A percentile compares a stretch with the other conserved stretches of the same genome.
Conservation (phyloP, 2,113 vertebrate genomes). For the Antechinus stuartii region DNA sequence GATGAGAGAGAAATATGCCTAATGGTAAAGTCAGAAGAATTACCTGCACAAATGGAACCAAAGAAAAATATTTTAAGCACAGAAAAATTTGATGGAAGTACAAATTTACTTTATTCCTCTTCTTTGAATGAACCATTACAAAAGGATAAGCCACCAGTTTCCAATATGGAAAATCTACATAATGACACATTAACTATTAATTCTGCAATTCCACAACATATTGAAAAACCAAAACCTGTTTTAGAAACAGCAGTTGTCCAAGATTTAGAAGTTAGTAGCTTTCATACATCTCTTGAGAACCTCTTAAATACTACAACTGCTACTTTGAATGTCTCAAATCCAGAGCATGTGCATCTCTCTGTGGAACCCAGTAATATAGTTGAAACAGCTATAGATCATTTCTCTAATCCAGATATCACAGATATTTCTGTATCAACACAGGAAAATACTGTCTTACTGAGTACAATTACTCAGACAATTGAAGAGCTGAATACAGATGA, state of each 20-base stretch:
- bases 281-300: conserved; percentile 69
- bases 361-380: conserved; percentile 71
- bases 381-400: conserved; percentile 69
- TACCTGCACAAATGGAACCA: conserved; percentile 66
- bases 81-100: conserved; percentile 52
- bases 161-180: conserved; percentile 50
- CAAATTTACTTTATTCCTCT: conserved; percentile 59
- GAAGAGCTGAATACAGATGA: conserved; percentile 80
- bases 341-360: conserved; percentile 72
- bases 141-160: conserved; percentile 50
- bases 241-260: conserved; percentile 73
- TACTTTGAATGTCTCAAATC: conserved; percentile 77
- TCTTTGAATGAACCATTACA: conserved; percentile 54
- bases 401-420: conserved; percentile 67
- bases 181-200: conserved; percentile 59
- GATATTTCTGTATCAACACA: conserved; percentile 67
- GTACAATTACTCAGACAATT: conserved; percentile 81
- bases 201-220: conserved; percentile 44
- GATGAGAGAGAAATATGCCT: conserved; percentile 54
- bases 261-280: conserved; percentile 44
- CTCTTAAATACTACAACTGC: conserved; percentile 73
- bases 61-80: conserved; percentile 73
- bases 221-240: conserved; percentile 55
- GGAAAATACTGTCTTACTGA: conserved; percentile 81
- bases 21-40: conserved; percentile 61